Evolutionary conservation across 1,140 invertebrate genomes (phyloP), one percentile per base, ranked within the genome.

Genomic region (Drosophila trapezifrons): DNA sequence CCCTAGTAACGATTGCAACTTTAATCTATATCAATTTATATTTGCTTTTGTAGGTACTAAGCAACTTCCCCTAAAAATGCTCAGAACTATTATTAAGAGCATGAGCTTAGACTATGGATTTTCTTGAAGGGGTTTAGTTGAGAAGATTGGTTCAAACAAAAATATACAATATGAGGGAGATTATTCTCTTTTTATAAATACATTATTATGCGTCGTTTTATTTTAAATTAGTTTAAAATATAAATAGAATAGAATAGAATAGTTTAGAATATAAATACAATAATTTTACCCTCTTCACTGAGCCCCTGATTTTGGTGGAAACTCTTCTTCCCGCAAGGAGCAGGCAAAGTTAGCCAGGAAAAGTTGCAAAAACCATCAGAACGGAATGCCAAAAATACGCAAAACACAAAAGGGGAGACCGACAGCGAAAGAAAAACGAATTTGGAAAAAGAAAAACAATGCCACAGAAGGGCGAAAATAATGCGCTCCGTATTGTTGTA

Each of bases 11-110:
- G 64, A 83, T 45, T 83, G 57, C 60, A 71, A 57, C 35, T 63
- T 73, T 72, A 72, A 84, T 79, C 45, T 66, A 38, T 47, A 42
- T 38, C 72, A 83, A 83, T 76, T 80, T 80, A 58, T 77, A 72
- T 66, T 76, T 62, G 56, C 42, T 69, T 66, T 71, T 71, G 51
- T 43, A 51, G 37, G 17, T 43, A 38, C 27, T 56, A 42, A 51
- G 15, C 17, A 72, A 62, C 49, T 25, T 45, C 25, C 38, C 12
- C n/a, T n/a, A 4, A 29, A 49, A 56, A 63, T 47, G 43, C 22
- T 29, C 22, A 54, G 10, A 70, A 70, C 32, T 70, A 70, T 45
- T 54, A 54, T 46, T 35, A 9, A 3, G 2, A 51, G 4, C 35
- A 67, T 13, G 6, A 13, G 37, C 43, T 43, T 47, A 59, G 63